These are phyloP conservation scores for Danaus plexippus DNA, from an alignment of 1,140 invertebrate genomes.

Conservation along the genomic window DNA sequence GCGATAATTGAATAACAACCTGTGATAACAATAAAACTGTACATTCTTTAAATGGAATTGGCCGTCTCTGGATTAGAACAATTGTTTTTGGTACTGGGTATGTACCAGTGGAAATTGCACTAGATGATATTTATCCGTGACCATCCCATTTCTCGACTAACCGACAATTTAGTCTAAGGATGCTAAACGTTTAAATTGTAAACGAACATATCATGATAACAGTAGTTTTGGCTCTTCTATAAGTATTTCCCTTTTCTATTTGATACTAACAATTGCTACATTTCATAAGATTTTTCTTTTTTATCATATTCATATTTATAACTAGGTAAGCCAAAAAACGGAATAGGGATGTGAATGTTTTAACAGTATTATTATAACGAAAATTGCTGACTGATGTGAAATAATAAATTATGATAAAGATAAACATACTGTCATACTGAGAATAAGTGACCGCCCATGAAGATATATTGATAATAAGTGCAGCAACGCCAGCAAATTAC, in stretches of 20 bases:
- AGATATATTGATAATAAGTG: conserved; percentile 18
- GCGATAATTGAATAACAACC: conserved; percentile 51
- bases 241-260: too few species aligned
- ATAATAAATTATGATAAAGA: conserved; percentile 1
- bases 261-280: too few species aligned
- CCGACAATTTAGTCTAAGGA: too few species aligned
- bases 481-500: conserved; percentile 31
- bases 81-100: conserved; percentile 14
- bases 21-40: conserved; percentile 34
- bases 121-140: background rate
- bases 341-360: too few species aligned
- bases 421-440: conserved; percentile 4
- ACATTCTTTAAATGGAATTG: conserved; percentile 24
- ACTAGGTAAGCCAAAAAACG: too few species aligned
- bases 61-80: conserved; percentile 20
- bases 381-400: background rate
- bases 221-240: too few species aligned
- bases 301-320: too few species aligned
- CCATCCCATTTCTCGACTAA: background rate
- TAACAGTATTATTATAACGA: background rate
- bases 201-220: too few species aligned
- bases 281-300: too few species aligned
- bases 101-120: conserved; percentile 2
- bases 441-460: conserved; percentile 11
- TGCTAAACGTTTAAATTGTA: too few species aligned